Base-by-base conservation (phyloP, 2,888 invertebrate species). In the Lasioglossum calceatum region DNA sequence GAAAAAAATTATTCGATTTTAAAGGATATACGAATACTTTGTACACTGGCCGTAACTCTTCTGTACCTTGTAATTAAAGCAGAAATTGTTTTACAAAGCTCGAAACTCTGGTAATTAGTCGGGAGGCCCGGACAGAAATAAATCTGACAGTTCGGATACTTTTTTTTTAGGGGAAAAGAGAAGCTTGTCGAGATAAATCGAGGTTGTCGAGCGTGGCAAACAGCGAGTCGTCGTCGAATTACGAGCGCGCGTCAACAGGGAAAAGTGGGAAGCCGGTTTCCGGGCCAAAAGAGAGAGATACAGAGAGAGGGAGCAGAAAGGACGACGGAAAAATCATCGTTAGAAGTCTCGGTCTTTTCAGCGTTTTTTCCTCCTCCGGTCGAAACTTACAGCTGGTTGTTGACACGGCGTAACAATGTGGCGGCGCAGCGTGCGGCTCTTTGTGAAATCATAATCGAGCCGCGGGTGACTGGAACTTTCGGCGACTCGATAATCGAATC, bases 391-490 rank as follows among this genome's bases (percentile, higher is more conserved):
- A 93, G 93, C 92, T 93, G 93, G 88, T 89, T 82, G 85, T 50
- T 85, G 72, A 79, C 84, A 84, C 86, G 58, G 47, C 61, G 81
- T 77, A 76, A 92, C 93, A 92, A 93, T 91, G 88, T 81, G 70
- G 54, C 76, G 54, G 79, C 92, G 67, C 92, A 84, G 91, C 90
- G 85, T 92, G 91, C 87, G 85, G 82, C 87, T 89, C 88, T 91
- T 92, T 92, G 87, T 90, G 89, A 72, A 84, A 79, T 89, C 90
- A 91, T 93, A 93, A 93, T 93, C 92, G 92, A 92, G 79, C 92
- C 79, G 79, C 92, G 89, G 93, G 81, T 70, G 85, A 73, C 72
- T 58, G 32, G 54, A 23, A 44, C 50, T 76, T 61, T 82, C 83
- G 89, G 87, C 78, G 86, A 74, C 77, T 82, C 88, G 81, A 80